Percentiles rank a stretch among this genome's conserved stretches.
phyloP scores from a whole-genome alignment of 1,140 invertebrate species.

The Drepana arcuata region DNA sequence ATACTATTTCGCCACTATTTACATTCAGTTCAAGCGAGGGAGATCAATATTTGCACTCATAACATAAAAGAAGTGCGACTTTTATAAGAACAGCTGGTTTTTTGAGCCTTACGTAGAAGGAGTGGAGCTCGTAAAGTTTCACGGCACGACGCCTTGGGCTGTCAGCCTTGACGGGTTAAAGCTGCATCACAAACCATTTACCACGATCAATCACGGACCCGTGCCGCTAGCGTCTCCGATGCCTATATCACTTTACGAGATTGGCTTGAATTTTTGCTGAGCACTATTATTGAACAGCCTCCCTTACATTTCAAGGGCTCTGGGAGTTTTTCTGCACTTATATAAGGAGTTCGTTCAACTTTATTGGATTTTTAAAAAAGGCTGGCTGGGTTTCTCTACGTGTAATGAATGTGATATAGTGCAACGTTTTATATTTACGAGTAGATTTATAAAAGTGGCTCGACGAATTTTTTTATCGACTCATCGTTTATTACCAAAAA shows the following conservation, averaged over 20 bases:
- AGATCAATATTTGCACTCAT: conserved; percentile 12
- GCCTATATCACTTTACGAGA: conserved; percentile 28
- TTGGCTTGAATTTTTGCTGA: conserved; percentile 23
- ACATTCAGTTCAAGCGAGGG: conserved; percentile 8
- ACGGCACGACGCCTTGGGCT: conserved; percentile 25
- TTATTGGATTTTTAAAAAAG: too few relatives aligned
- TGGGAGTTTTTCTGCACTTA: too few relatives aligned
- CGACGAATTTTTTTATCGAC: too few relatives aligned
- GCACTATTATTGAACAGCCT: conserved; percentile 10
- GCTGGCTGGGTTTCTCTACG: too few relatives aligned
- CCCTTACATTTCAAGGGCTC: too few relatives aligned
- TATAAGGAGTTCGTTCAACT: too few relatives aligned
- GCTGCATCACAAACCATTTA: conserved; percentile 35
- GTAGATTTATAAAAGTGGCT: too few relatives aligned
- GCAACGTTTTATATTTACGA: too few relatives aligned
- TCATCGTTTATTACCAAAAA: too few relatives aligned
- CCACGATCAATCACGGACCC: conserved; percentile 36
- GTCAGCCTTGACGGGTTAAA: conserved; percentile 15
- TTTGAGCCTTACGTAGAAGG: conserved; percentile 11
- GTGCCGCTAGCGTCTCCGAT: conserved; percentile 12
- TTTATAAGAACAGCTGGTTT: conserved; percentile 12
- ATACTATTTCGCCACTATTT: conserved; percentile 6
- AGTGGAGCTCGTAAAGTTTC: conserved; percentile 28
- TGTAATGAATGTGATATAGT: too few relatives aligned
- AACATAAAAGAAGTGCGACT: conserved; percentile 12